Evolutionary conservation across 2,888 invertebrate species (phyloP).

Genomic region (Harmothoe impar): DNA sequence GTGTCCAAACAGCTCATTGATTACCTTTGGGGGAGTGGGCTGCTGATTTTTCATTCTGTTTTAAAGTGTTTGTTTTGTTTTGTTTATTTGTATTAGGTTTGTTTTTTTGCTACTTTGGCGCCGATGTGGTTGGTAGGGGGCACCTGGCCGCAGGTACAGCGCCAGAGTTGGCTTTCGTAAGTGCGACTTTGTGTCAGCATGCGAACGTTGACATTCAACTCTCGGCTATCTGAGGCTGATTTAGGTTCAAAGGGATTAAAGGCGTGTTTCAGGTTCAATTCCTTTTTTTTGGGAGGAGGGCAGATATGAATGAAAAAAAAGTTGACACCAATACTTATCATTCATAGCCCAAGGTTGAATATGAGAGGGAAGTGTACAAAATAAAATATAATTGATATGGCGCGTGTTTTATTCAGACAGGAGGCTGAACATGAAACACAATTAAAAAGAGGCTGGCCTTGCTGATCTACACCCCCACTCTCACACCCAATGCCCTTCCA

Average conservation of each 20-base stretch:
- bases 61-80: not conserved
- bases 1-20: not conserved
- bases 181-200: constrained; percentile 9
- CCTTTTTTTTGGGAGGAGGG: no score
- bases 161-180: not conserved
- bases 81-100: not conserved
- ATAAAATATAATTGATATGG: no score
- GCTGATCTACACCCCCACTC: no score
- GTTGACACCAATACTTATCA: no score
- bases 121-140: not conserved
- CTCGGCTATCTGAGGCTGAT: not conserved
- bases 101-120: not conserved
- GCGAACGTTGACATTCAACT: constrained; percentile 12
- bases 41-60: not conserved
- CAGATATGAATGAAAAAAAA: no score
- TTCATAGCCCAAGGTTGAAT: no score
- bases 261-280: no score
- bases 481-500: no score
- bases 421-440: no score
- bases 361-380: no score
- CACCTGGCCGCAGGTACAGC: not conserved
- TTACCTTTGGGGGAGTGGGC: not conserved
- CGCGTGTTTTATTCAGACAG: no score
- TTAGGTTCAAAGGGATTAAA: not conserved
- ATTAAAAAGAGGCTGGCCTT: no score